These are phyloP conservation scores for Blastobasis lacticolella DNA, from an alignment of 2,888 invertebrate genomes.

Conservation along the genomic window DNA sequence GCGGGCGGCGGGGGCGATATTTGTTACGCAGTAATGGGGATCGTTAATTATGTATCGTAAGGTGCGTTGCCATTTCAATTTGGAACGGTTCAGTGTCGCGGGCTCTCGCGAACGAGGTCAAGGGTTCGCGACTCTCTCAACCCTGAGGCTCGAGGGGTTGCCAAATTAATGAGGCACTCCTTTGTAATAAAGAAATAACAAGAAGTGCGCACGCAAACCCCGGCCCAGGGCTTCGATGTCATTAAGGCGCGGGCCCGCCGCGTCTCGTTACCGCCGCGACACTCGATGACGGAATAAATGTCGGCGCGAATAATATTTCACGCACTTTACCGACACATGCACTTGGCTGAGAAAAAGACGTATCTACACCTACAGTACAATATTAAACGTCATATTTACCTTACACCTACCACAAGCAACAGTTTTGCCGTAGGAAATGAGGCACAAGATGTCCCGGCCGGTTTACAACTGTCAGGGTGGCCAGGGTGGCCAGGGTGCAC, in stretches of 20 bases:
- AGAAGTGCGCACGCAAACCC: conserved; percentile 72
- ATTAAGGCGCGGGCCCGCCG: conserved; percentile 65
- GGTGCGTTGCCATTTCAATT: conserved; percentile 62
- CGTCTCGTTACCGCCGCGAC: conserved; percentile 50
- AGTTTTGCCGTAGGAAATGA: too few relatives aligned
- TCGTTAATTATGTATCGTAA: conserved; percentile 72
- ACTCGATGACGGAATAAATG: too few relatives aligned
- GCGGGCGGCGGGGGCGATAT: conserved; percentile 29
- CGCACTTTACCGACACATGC: too few relatives aligned
- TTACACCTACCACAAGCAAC: too few relatives aligned
- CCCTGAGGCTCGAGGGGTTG: conserved; percentile 71
- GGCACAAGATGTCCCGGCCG: too few relatives aligned
- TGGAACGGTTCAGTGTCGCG: conserved; percentile 59
- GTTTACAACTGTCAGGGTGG: too few relatives aligned
- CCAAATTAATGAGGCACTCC: conserved; percentile 76
- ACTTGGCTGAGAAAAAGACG: too few relatives aligned
- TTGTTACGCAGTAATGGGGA: conserved; percentile 64
- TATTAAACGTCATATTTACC: too few relatives aligned
- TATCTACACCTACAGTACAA: too few relatives aligned
- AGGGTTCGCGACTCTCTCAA: conserved; percentile 66
- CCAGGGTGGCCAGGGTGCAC: too few relatives aligned
- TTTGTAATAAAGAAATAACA: conserved; percentile 76
- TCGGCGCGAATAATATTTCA: too few relatives aligned
- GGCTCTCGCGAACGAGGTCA: conserved; percentile 67
- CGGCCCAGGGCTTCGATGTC: conserved; percentile 60